Evolutionary conservation across 2,113 vertebrate species (phyloP).

Genomic region (Nothoprocta pentlandii): DNA sequence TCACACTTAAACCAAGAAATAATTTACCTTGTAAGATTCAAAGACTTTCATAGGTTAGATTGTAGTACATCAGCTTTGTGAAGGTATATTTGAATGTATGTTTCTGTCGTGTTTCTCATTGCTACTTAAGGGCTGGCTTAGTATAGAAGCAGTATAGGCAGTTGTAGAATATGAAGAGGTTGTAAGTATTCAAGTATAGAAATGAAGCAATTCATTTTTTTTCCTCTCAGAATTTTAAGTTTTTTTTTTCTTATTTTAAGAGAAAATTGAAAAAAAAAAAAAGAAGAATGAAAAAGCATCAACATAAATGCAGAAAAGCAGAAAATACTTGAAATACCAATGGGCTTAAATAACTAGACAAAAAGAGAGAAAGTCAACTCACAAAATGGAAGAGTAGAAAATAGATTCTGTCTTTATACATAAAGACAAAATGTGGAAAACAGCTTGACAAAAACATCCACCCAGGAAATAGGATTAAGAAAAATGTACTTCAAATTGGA

Average conservation of each 20-base stretch:
- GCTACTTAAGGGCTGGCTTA: background rate
- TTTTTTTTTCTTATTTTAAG: background rate
- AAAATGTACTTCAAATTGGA: conserved; percentile 16
- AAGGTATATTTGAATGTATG: background rate
- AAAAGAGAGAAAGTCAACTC: background rate
- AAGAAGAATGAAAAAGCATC: background rate
- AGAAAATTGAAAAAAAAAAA: background rate
- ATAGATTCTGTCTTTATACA: background rate
- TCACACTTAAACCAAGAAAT: background rate
- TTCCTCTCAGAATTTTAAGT: background rate
- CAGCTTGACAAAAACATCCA: conserved; percentile 14
- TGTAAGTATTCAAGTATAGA: background rate
- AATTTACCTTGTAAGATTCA: background rate
- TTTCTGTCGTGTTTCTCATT: background rate
- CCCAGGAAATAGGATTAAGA: conserved; percentile 38
- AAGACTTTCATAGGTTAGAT: background rate
- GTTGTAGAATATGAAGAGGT: background rate
- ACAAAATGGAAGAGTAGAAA: background rate
- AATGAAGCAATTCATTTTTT: background rate
- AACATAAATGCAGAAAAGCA: background rate
- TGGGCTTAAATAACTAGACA: background rate
- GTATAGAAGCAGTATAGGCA: background rate
- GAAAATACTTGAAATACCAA: background rate
- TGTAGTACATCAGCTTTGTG: background rate
- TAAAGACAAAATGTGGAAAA: background rate